Evolutionary conservation across 1,140 invertebrate species (phyloP), one percentile per base, ranked within the genome.

Genomic region (Hestina assimilis): DNA sequence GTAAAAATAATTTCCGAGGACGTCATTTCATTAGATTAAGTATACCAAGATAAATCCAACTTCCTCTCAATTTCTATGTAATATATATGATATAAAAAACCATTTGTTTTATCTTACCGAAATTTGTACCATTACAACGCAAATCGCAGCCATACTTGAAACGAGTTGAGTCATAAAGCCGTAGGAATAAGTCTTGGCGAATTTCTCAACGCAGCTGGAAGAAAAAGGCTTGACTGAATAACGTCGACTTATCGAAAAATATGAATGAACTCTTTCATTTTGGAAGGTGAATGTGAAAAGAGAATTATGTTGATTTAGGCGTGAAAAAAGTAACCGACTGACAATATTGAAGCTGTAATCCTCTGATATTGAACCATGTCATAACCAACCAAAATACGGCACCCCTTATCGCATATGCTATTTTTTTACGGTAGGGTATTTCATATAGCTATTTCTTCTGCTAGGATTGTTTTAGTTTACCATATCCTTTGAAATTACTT

Each of bases 141-240:
- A 87, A 73, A 87, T 87, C 20, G 82, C 84, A 14, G 84, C 79
- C 74, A 80, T 79, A 56, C 84, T 87, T 5, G 84, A 87, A 19
- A 86, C 56, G 8, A 87, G 75, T 75, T 86, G 84, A 42, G 83
- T 87, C 79, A 84, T 78, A 69, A 87, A 87, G 29, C 84, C 84
- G 41, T 84, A 86, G 8, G 81, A 75, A 71, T 87, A 87, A 51
- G 82, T 87, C 31, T 38, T 54, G 5, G 72, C 68, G 56, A 87
- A 87, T 60, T 83, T 80, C 69, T 87, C 70, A 28, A 86, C 83
- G 52, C 81, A 86, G 58, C 84, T 87, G 72, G 29, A 79, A 75
- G 46, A 61, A 52, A 62, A 67, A 45, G 7, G 17, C 56, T 35
- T 45, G 29, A 42, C 28, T 59, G 31, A 59, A 42, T 45, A 23